phyloP scores from a whole-genome alignment of 2,113 vertebrate genomes.

The Perognathus longimembris region DNA sequence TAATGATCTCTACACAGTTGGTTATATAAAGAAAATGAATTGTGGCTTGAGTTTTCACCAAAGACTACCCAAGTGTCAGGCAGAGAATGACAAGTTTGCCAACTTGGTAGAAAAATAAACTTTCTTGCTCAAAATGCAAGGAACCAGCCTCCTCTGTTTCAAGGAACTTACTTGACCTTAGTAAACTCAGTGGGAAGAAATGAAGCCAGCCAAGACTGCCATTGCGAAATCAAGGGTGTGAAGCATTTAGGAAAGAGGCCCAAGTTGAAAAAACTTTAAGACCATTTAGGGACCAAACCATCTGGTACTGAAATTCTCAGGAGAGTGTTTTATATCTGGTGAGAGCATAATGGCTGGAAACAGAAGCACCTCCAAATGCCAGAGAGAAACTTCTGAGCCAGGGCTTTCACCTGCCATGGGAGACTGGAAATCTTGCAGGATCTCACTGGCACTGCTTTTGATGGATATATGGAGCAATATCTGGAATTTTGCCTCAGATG shows the following conservation, averaged over 20 bases:
- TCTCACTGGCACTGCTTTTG: conserved; percentile 58
- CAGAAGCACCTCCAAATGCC: conserved; percentile 57
- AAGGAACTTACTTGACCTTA: background rate
- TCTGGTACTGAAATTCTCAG: conserved; percentile 76
- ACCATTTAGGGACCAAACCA: conserved; percentile 68
- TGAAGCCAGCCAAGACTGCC: background rate
- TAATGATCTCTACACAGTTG: conserved; percentile 14
- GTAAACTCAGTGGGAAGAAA: conserved; percentile 34
- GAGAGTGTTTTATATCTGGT: conserved; percentile 48
- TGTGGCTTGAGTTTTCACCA: conserved; percentile 17
- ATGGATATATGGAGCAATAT: conserved; percentile 69
- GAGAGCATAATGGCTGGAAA: conserved; percentile 52
- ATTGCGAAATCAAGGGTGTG: background rate
- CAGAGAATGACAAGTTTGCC: conserved; percentile 28
- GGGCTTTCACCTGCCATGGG: conserved; percentile 63
- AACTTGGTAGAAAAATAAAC: conserved; percentile 59
- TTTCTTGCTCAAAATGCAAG: conserved; percentile 50
- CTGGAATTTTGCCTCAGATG: conserved; percentile 70
- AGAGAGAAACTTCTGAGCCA: conserved; percentile 71
- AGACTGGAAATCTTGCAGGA: conserved; percentile 12
- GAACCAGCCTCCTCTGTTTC: conserved; percentile 27
- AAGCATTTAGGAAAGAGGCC: conserved; percentile 51
- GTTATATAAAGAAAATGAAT: conserved; percentile 1
- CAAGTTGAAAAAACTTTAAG: conserved; percentile 55
- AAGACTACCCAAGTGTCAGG: background rate